Conservation (phyloP, 2,113 vertebrate species). For the Indri indri region DNA sequence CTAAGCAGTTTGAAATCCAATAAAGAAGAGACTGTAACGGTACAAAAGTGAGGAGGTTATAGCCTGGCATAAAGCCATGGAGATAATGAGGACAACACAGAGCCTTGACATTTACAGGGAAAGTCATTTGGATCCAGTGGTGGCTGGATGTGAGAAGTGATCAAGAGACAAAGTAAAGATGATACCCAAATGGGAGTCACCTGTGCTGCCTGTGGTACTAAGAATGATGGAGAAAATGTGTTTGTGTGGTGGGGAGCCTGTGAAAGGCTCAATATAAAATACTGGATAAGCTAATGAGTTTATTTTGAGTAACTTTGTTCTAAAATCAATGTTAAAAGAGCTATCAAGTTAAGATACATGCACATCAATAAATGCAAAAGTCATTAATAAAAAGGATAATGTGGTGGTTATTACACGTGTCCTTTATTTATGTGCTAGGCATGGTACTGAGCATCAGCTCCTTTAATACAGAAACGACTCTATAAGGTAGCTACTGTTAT, state of each 20-base stretch:
- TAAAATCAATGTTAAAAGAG: neutral
- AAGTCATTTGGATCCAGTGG: neutral
- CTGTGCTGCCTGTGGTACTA: rapidly evolving
- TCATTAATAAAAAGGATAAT: neutral
- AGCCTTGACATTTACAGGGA: neutral
- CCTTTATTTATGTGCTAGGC: neutral
- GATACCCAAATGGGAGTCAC: neutral
- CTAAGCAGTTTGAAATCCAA: neutral
- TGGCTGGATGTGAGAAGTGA: neutral
- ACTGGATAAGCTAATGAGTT: neutral
- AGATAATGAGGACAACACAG: neutral
- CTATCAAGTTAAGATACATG: neutral
- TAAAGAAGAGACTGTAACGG: neutral
- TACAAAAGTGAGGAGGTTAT: neutral
- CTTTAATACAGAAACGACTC: neutral
- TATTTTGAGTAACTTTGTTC: neutral
- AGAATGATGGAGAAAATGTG: neutral
- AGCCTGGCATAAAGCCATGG: neutral
- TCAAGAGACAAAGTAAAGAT: neutral
- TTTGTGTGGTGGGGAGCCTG: neutral
- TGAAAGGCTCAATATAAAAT: neutral
- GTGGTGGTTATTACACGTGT: neutral
- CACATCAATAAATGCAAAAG: neutral
- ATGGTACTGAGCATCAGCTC: neutral
- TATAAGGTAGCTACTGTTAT: neutral